Base-by-base conservation (phyloP, 2,888 invertebrate genomes). In the Seladonia tumulorum region DNA sequence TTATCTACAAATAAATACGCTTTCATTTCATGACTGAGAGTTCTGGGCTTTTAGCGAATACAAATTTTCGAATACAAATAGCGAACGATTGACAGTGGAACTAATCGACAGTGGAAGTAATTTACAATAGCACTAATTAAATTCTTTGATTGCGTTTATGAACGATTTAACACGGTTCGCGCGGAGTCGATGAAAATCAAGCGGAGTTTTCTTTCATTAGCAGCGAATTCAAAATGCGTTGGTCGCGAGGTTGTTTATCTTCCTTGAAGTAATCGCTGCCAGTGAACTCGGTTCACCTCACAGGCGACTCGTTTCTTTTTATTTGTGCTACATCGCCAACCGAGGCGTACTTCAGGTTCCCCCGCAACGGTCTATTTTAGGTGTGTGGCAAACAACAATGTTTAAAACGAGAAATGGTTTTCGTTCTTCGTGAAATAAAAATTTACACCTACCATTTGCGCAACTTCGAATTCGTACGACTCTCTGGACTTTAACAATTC, bases 241-340 rank as follows among this genome's bases (percentile, higher is more conserved):
- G 29, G 25, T 18, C 5, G 29, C 71, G 25, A 14, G 45, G n/a
- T 47, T 45, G 45, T 16, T 71, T 47, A 45, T 47, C 45, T 25
- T 25, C 45, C 25, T 71, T 45, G 5, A 25, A 71, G 8, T n/a
- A 45, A 71, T 53, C 53, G 53, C 18, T 12, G n/a, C 10, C 22
- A 4, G 10, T 60, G 78, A 78, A 78, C 78, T 78, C 29, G 29
- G 29, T n/a, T 60, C 57, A 45, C 71, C 57, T 78, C 53, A 22
- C 18, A 25, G 16, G 12, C 8, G 22, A 25, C 35, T 70, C 12
- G n/a, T 53, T 68, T n/a, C 42, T 35, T n/a, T 29, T 60, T 22
- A 60, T 60, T 72, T 60, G 47, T 42, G 1, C 12, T 3, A 57
- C 12, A 12, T 22, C 22, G 18, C 16, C 42, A 22, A n/a, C 2